phyloP scores from a whole-genome alignment of 2,888 invertebrate genomes.

The Epinotia demarniana region DNA sequence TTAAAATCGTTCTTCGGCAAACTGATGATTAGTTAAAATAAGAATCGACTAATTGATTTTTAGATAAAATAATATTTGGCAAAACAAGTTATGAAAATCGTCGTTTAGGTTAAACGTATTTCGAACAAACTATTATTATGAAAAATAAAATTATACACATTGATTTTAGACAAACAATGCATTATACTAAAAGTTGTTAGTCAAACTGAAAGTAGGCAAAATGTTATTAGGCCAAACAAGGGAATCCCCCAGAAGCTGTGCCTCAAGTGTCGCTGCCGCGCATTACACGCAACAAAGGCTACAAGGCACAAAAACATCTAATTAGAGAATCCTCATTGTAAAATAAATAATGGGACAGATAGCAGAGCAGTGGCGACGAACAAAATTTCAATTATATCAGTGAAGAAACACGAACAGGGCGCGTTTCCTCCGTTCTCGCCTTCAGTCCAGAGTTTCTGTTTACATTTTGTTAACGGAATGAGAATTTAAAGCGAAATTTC shows the following conservation, averaged over 20 bases:
- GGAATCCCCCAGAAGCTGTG: background rate
- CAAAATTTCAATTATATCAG: conserved; percentile 78
- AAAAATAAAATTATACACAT: too few relatives aligned
- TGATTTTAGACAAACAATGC: too few relatives aligned
- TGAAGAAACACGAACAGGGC: conserved; percentile 59
- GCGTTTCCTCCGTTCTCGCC: conserved; percentile 60
- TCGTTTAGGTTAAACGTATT: too few relatives aligned
- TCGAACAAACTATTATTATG: too few relatives aligned
- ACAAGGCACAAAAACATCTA: conserved; percentile 58
- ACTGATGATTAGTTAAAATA: too few relatives aligned
- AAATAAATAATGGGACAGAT: conserved; percentile 64
- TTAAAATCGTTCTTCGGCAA: too few relatives aligned
- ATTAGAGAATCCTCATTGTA: conserved; percentile 67
- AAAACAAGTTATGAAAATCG: too few relatives aligned
- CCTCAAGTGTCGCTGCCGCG: conserved; percentile 31
- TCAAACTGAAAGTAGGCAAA: too few relatives aligned
- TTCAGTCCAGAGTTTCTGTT: conserved; percentile 69
- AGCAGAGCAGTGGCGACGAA: conserved; percentile 63
- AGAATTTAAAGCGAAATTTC: conserved; percentile 78
- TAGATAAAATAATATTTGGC: too few relatives aligned
- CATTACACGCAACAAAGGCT: conserved; percentile 47
- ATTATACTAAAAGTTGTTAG: too few relatives aligned
- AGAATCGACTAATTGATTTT: too few relatives aligned
- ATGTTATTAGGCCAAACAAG: too few relatives aligned
- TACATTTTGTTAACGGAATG: conserved; percentile 80